Evolutionary conservation across 2,888 invertebrate species (phyloP), one percentile per base, ranked within the genome.

Genomic region (Pterostichus madidus): DNA sequence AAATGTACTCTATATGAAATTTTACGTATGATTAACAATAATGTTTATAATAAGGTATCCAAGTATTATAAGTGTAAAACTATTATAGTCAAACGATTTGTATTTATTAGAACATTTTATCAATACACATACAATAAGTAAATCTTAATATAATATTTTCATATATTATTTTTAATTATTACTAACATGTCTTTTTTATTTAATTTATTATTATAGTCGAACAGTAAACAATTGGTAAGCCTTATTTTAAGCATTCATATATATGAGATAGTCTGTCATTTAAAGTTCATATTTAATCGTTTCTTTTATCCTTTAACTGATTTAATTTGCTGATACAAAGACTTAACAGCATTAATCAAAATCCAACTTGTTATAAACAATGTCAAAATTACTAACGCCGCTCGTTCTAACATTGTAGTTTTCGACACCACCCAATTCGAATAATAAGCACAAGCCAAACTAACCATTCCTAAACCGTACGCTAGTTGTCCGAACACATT

Each of bases 401-500:
- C 76, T 86, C 88, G 85, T 5, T 88, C 87, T 53, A 85, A 85
- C 52, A 84, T 84, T 6, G 84, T 84, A 7, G 87, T 87, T 61
- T 86, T 87, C 84, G 78, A 87, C 6, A 84, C 80, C 84, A 89
- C 88, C 87, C 87, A 89, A 17, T 86, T 80, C 6, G 88, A 88
- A 84, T 87, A 88, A 80, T 84, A 89, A 10, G 86, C 88, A 81
- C 85, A 87, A 84, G 86, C 87, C 2, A 89, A 85, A 84, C 88
- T 88, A 2, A 87, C 84, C 31, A 89, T 86, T 7, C 88, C 88
- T 5, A 89, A 85, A 6, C 86, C 85, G 77, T 88, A 89, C 35
- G 87, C 87, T 13, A 87, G 53, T 7, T 88, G 85, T n/a, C 89
- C 89, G 10, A 88, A 46, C 44, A 87, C 49, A 82, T 89, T 89